Base-by-base conservation (phyloP, 1,140 invertebrate genomes). In the Drosophila suzukii region DNA sequence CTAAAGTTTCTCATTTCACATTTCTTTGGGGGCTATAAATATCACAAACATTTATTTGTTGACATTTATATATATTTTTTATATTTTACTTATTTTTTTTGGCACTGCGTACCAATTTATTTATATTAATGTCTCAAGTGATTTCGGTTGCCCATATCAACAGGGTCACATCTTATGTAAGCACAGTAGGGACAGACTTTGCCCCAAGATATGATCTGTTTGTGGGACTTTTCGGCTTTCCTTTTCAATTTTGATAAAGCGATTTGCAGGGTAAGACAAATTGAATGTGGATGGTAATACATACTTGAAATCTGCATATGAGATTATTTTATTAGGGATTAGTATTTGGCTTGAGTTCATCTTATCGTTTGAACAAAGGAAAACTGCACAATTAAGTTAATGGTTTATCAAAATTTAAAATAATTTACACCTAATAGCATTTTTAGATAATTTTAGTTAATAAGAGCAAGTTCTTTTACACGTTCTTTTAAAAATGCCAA, bases 81-180 rank as follows among this genome's bases (percentile, higher is more conserved):
- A 47, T 60, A 73, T 68, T 58, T 60, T 43, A 13, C 55, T 24
- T 7, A 53, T 55, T 47, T 54, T 75, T 62, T 43, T 70, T 65
- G 34, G 30, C 50, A 43, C 60, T 70, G 61, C 50, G 61, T 54
- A 47, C 61, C 75, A 88, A 83, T 82, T 82, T 82, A 60, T 81
- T 78, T 59, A 74, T 66, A 74, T 73, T 58, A 78, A 65, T 66
- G 60, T 81, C 73, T 62, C 78, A 60, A 81, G 66, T 78, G 74
- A 67, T 57, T 73, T 81, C 59, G 56, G 59, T 61, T 66, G 41
- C 75, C 75, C 65, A 54, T 65, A 70, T 75, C 80, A 79, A 75
- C 63, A 51, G 43, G 41, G 27, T 32, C 38, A 17, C 44, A 50
- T 39, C 24, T 47, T 32, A 24, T 56, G 49, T 3, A 0, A n/a